A percentile compares a stretch with the other conserved stretches of the same genome.
Conservation (phyloP, 2,113 vertebrate genomes). For the Zosterops pallidus region DNA sequence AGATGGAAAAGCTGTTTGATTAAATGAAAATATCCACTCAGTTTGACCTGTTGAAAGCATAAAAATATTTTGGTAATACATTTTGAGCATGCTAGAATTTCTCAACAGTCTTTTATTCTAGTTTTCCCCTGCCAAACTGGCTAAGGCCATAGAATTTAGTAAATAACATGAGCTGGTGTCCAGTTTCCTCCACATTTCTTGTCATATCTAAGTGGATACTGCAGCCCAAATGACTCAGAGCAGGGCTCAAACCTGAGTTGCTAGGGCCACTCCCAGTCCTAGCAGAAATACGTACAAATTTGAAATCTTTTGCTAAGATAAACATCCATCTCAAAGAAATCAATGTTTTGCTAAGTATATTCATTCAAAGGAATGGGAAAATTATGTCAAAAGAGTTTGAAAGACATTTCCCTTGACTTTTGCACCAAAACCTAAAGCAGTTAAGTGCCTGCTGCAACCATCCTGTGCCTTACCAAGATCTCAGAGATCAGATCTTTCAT, state of each 20-base stretch:
- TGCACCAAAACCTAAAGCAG: neutral
- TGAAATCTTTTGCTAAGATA: neutral
- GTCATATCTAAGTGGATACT: neutral
- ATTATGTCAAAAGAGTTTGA: neutral
- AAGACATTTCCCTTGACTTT: neutral
- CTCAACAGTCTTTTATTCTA: neutral
- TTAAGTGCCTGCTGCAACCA: neutral
- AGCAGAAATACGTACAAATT: neutral
- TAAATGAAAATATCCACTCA: neutral
- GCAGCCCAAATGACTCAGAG: neutral
- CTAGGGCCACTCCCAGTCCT: neutral
- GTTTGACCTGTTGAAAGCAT: neutral
- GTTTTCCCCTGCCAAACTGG: neutral
- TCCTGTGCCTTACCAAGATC: neutral
- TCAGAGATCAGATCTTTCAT: neutral
- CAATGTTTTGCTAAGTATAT: neutral
- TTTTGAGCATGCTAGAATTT: neutral
- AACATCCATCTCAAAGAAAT: neutral
- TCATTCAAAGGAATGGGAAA: neutral
- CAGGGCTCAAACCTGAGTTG: neutral
- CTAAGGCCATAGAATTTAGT: neutral
- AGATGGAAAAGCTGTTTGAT: neutral
- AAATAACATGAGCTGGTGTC: neutral
- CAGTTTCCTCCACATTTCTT: neutral
- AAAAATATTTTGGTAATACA: neutral